Conservation (phyloP, 2,113 vertebrate species). For the Nanorana parkeri region DNA sequence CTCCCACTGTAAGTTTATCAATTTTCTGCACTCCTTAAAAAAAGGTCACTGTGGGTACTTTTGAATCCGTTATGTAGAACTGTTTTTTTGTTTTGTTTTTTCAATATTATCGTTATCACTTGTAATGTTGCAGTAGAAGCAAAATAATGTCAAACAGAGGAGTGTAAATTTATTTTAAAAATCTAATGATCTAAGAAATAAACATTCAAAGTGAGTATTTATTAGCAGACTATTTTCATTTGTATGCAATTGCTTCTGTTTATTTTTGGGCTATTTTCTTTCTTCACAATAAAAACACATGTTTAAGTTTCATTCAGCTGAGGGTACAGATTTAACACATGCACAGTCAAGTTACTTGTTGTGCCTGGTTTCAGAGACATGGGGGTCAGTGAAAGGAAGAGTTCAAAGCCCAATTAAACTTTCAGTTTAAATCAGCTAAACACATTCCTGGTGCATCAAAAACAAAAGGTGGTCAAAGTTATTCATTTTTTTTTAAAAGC, state of each 20-base stretch:
- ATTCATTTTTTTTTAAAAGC: too few species aligned
- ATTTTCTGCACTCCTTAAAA: slow-evolving; percentile 5
- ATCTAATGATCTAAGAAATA: slow-evolving; percentile 28
- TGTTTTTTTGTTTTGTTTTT: background rate
- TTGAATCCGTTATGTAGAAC: slow-evolving; percentile 8
- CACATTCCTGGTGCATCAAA: too few species aligned
- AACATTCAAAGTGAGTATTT: slow-evolving; percentile 16
- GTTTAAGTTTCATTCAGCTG: slow-evolving; percentile 14
- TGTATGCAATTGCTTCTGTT: slow-evolving; percentile 11
- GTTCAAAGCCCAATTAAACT: too few species aligned
- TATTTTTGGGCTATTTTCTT: slow-evolving; percentile 24
- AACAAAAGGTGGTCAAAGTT: too few species aligned
- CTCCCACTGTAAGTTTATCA: slow-evolving; percentile 1
- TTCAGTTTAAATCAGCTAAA: too few species aligned
- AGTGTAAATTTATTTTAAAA: slow-evolving; percentile 32
- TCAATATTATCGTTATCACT: slow-evolving; percentile 2
- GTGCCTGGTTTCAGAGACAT: too few species aligned
- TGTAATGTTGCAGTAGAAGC: slow-evolving; percentile 2
- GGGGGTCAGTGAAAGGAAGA: too few species aligned
- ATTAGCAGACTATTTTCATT: background rate
- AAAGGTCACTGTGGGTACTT: slow-evolving; percentile 28
- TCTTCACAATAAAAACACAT: slow-evolving; percentile 32
- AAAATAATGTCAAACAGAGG: slow-evolving; percentile 21
- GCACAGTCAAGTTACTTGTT: background rate
- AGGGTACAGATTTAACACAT: background rate